A percentile compares a stretch with the other conserved stretches of the same genome.
These are phyloP conservation scores for Toxotes lorentzi DNA, from an alignment of 2,797 vertebrate species.

Conservation along the genomic window DNA sequence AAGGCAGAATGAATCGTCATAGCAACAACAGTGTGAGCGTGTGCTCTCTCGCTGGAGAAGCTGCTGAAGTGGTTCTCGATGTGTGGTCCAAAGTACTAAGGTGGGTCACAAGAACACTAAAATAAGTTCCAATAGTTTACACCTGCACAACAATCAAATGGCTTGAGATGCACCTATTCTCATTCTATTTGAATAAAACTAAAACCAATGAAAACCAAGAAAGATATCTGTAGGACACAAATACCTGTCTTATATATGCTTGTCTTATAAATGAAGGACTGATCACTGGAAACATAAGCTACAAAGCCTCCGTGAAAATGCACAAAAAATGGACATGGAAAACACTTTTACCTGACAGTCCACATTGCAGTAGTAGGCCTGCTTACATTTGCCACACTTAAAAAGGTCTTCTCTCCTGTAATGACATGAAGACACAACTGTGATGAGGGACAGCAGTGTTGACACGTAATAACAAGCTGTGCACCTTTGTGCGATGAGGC, in stretches of 20 bases:
- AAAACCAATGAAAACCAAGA: not conserved
- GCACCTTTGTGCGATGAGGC: not conserved
- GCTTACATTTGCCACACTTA: slow-evolving; percentile 98
- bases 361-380: slow-evolving; percentile 96
- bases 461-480: not conserved
- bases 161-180: not conserved
- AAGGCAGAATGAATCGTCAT: slow-evolving; percentile 42
- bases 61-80: slow-evolving; percentile 1
- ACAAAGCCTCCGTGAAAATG: not conserved
- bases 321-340: slow-evolving; percentile 8
- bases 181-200: not conserved
- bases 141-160: not conserved
- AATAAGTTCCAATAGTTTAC: not conserved
- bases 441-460: not conserved
- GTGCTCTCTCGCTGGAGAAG: not conserved
- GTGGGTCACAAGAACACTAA: slow-evolving; percentile 1
- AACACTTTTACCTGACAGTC: slow-evolving; percentile 92
- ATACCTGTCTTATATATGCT: not conserved
- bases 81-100: slow-evolving; percentile 4
- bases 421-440: slow-evolving; percentile 29
- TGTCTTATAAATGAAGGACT: no score
- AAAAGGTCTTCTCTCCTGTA: slow-evolving; percentile 95
- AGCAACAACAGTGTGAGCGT: slow-evolving; percentile 33
- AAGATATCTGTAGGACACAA: not conserved
- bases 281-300: not conserved